Evolutionary conservation across 1,140 invertebrate genomes (phyloP).

Genomic region (Saxidomus purpurata): DNA sequence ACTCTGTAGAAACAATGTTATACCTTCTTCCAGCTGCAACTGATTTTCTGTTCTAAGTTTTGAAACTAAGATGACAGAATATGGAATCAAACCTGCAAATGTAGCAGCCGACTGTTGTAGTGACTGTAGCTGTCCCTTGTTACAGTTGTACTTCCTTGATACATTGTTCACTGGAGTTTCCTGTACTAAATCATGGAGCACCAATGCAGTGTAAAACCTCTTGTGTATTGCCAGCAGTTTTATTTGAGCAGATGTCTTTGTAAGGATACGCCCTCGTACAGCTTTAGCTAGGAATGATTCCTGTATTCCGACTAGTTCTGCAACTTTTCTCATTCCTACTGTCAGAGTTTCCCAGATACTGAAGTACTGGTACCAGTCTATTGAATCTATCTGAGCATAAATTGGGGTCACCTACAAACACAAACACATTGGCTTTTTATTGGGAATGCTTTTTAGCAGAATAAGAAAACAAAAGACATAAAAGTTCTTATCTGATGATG

Average conservation of each 20-base stretch:
- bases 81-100: constrained; percentile 94
- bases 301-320: constrained; percentile 95
- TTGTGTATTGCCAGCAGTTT: constrained; percentile 85
- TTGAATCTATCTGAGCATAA: constrained; percentile 90
- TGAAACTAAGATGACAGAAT: no score
- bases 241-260: constrained; percentile 87
- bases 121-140: constrained; percentile 95
- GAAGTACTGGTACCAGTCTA: constrained; percentile 96
- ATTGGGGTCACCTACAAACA: constrained; percentile 91
- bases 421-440: no score
- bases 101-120: constrained; percentile 98
- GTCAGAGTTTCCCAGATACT: constrained; percentile 94
- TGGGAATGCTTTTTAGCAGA: no score
- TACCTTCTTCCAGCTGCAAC: no score
- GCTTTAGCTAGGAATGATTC: constrained; percentile 95
- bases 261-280: constrained; percentile 90
- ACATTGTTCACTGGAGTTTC: constrained; percentile 94
- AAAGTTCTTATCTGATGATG: no score
- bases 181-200: constrained; percentile 96
- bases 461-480: no score
- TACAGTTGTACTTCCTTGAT: constrained; percentile 93
- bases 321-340: constrained; percentile 94
- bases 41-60: no score
- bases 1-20: no score
- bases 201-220: constrained; percentile 97